Conservation (phyloP, 2,113 vertebrate genomes). For the Neotoma lepida region DNA sequence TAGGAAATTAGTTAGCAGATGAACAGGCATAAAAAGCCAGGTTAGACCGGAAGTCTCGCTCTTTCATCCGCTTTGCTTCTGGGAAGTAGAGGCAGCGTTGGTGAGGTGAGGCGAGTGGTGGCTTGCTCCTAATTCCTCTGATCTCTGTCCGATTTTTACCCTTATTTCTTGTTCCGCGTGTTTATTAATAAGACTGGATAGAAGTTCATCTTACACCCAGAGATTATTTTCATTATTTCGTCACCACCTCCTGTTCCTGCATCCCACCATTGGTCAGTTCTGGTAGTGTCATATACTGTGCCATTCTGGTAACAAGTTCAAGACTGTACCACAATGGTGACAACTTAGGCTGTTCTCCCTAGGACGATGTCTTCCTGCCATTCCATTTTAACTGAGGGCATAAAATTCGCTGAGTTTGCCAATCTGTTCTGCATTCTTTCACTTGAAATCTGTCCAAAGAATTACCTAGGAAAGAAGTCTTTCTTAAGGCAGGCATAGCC, state of each 20-base stretch:
- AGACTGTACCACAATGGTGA: not conserved
- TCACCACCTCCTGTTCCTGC: not conserved
- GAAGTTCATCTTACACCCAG: too few relatives aligned
- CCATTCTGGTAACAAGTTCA: not conserved
- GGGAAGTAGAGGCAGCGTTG: too few relatives aligned
- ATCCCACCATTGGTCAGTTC: not conserved
- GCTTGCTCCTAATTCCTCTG: too few relatives aligned
- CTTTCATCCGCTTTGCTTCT: too few relatives aligned
- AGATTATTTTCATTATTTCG: not conserved
- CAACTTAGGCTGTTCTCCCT: not conserved
- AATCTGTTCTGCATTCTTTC: not conserved
- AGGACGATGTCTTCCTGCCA: not conserved
- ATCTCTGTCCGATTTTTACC: too few relatives aligned
- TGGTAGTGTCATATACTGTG: not conserved
- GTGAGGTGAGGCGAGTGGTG: too few relatives aligned
- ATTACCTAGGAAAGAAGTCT: constrained; percentile 24
- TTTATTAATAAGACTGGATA: too few relatives aligned
- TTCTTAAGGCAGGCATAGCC: not conserved
- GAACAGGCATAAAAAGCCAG: too few relatives aligned
- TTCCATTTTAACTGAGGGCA: not conserved
- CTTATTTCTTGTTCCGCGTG: too few relatives aligned
- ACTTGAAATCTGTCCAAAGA: constrained; percentile 15
- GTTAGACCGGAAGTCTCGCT: too few relatives aligned
- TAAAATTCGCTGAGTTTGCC: not conserved
- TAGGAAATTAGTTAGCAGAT: too few relatives aligned